A percentile compares a stretch with the other conserved stretches of the same genome.
phyloP scores from a whole-genome alignment of 2,797 vertebrate genomes.

The Protonibea diacanthus region DNA sequence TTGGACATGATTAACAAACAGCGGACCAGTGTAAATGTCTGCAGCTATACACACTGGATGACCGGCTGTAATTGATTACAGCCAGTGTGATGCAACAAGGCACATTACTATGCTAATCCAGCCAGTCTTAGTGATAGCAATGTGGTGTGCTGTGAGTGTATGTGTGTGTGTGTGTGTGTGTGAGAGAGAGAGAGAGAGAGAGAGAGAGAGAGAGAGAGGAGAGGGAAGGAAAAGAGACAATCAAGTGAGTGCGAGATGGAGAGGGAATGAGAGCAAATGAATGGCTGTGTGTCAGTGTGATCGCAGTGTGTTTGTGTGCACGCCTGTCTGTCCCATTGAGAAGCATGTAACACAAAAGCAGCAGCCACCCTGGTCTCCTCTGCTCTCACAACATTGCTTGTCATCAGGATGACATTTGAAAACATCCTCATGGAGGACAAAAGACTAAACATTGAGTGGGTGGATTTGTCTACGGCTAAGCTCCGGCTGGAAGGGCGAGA shows the following conservation, averaged over 20 bases:
- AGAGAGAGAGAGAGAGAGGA: conserved; percentile 30
- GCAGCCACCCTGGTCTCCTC: conserved; percentile 68
- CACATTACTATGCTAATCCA: conserved; percentile 88
- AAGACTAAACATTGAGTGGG: conserved; percentile 78
- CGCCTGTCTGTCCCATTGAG: conserved; percentile 77
- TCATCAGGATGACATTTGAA: conserved; percentile 84
- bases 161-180: conserved; percentile 28
- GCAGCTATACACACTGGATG: conserved; percentile 77
- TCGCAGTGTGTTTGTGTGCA: conserved; percentile 61
- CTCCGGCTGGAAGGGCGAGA: conserved; percentile 72
- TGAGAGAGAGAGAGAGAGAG: conserved; percentile 15
- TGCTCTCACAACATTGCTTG: conserved; percentile 74
- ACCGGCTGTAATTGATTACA: conserved; percentile 87
- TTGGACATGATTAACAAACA: conserved; percentile 85
- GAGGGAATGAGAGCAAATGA: conserved; percentile 65
- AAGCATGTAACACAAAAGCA: conserved; percentile 70
- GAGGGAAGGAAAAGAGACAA: conserved; percentile 51
- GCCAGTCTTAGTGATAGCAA: conserved; percentile 65
- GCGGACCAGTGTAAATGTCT: conserved; percentile 79
- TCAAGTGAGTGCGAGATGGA: conserved; percentile 65
- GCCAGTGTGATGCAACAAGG: conserved; percentile 82
- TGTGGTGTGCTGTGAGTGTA: conserved; percentile 59
- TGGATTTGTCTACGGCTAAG: conserved; percentile 78
- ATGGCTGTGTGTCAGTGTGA: conserved; percentile 71
- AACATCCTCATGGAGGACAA: conserved; percentile 79